Base-by-base conservation (phyloP, 2,888 invertebrate species). In the Stegana nigrithorax region DNA sequence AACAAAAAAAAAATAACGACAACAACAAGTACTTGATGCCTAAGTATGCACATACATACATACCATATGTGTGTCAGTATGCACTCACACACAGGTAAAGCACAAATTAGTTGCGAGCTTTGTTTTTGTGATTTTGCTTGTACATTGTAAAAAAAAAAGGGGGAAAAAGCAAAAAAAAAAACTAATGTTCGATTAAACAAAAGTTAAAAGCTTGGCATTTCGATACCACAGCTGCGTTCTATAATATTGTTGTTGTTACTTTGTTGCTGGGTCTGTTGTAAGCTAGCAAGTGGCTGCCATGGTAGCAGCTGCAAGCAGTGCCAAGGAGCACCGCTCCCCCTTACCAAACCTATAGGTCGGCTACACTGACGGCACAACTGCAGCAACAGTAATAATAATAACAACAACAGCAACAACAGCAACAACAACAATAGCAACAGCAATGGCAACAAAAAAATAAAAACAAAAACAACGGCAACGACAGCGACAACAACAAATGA, bases 171-270 rank as follows among this genome's bases (percentile, higher is more conserved):
- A 19, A 23, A 19, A 39, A 32, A 17, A 55, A 55, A 36, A 55
- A 21, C 39, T 21, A 19, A 42, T 29, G 53, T 55, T 55, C 53
- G 53, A 55, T 55, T 55, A 55, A 55, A 55, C 53, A 55, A 55
- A 55, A 55, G 53, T 55, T 58, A 42, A 45, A 29, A 45, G 68
- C 77, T 73, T 75, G 68, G 67, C 63, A 70, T 58, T 58, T 58
- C 39, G 45, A 45, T 25, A 42, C 58, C 72, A 75, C 75, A 75
- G 75, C 78, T 75, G 78, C 75, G 75, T 75, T 78, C 70, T 73
- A 76, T 78, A 71, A n/a, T n/a, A n/a, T n/a, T n/a, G n/a, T 73
- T 66, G 60, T 68, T 66, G 57, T n/a, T 39, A 39, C 14, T 39
- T 56, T 66, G 59, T 50, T 71, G 63, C 65, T 60, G 60, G 27